phyloP scores from a whole-genome alignment of 1,140 invertebrate genomes.

The Epicauta chinensis region DNA sequence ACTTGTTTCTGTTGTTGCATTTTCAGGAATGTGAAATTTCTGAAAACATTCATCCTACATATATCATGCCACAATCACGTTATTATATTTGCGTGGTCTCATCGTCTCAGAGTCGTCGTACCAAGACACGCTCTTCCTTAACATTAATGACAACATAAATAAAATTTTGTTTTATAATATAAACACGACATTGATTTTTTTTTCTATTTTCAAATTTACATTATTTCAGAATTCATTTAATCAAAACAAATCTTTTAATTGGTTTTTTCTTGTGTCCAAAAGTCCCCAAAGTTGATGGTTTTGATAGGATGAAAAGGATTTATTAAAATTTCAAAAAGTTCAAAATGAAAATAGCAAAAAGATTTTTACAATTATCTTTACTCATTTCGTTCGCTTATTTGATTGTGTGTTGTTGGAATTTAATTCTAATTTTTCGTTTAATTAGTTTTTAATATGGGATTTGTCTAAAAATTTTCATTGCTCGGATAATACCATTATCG shows the following conservation, averaged over 20 bases:
- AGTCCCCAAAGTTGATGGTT: too few relatives aligned
- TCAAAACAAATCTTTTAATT: background rate
- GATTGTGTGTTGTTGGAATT: too few relatives aligned
- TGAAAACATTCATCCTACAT: conserved; percentile 19
- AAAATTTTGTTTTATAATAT: conserved; percentile 22
- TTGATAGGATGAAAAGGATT: too few relatives aligned
- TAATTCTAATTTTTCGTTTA: too few relatives aligned
- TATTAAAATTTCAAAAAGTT: too few relatives aligned
- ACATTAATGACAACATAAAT: conserved; percentile 34
- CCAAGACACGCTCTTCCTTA: conserved; percentile 36
- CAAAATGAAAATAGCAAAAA: too few relatives aligned
- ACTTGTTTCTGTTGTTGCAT: conserved; percentile 10
- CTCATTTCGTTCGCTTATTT: too few relatives aligned
- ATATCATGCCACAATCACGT: conserved; percentile 40
- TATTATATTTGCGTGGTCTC: conserved; percentile 40
- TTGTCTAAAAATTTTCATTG: too few relatives aligned
- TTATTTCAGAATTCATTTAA: background rate
- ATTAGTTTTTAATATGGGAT: too few relatives aligned
- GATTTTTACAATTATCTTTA: too few relatives aligned
- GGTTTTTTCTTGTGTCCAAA: too few relatives aligned
- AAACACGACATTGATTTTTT: conserved; percentile 22
- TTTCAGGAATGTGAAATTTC: conserved; percentile 13
- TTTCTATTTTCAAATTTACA: background rate
- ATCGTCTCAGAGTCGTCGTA: conserved; percentile 34
- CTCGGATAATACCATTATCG: too few relatives aligned